Evolutionary conservation across 2,113 vertebrate genomes (phyloP).

Genomic region (Pachyramphus minor): DNA sequence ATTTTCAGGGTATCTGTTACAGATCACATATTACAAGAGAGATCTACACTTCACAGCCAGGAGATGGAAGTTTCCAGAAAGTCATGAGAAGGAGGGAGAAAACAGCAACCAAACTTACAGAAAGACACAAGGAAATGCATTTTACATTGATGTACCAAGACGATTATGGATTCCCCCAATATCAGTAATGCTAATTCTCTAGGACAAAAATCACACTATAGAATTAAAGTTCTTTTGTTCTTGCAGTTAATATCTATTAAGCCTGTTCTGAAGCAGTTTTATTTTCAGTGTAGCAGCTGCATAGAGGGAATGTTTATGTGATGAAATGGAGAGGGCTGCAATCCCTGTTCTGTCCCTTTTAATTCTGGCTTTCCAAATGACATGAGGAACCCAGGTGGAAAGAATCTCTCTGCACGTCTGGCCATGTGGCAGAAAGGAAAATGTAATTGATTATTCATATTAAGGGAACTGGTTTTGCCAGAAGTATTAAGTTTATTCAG

Average conservation of each 20-base stretch:
- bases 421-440: slow-evolving; percentile 24
- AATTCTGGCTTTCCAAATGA: slow-evolving; percentile 48
- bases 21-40: not conserved
- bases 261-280: not conserved
- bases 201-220: not conserved
- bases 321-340: slow-evolving; percentile 32
- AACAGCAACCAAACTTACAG: not conserved
- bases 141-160: not conserved
- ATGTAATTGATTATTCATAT: slow-evolving; percentile 60
- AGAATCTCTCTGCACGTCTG: not conserved
- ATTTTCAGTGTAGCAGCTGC: not conserved
- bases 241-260: not conserved
- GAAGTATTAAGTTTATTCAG: slow-evolving; percentile 19
- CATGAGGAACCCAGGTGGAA: slow-evolving; percentile 55
- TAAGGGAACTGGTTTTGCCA: slow-evolving; percentile 38
- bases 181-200: not conserved
- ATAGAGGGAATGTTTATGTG: not conserved
- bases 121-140: not conserved
- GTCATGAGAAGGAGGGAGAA: not conserved
- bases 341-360: slow-evolving; percentile 57
- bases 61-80: not conserved
- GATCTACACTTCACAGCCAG: not conserved
- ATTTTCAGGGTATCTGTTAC: not conserved
- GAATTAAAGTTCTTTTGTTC: not conserved
- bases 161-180: not conserved